These are phyloP conservation scores for Agonum fuliginosum DNA, from an alignment of 2,888 invertebrate species.

Conservation along the genomic window DNA sequence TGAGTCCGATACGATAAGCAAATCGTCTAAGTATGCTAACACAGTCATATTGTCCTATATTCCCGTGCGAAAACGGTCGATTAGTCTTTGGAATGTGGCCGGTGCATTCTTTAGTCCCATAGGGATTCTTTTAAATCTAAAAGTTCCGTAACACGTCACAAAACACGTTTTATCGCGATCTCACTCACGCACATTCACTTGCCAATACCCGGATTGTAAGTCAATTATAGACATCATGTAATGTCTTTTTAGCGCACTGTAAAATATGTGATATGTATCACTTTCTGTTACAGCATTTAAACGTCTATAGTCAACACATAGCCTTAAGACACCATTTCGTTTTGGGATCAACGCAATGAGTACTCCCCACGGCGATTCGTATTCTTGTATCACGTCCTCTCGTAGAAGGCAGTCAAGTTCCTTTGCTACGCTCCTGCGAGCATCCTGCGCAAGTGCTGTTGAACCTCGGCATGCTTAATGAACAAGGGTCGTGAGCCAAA, in stretches of 20 bases:
- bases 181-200: background rate
- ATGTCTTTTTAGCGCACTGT: background rate
- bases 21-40: conserved; percentile 3
- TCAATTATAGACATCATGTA: conserved; percentile 20
- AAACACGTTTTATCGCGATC: conserved; percentile 21
- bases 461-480: no score
- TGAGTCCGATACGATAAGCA: no score
- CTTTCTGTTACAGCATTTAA: conserved; percentile 36
- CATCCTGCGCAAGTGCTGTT: no score
- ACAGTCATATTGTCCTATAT: background rate
- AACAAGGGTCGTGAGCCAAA: no score
- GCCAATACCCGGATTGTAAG: conserved; percentile 3
- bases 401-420: no score
- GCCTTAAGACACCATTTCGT: conserved; percentile 63
- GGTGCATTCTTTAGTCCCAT: background rate
- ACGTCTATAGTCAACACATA: conserved; percentile 66
- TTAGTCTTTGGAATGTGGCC: background rate
- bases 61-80: background rate
- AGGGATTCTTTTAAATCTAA: background rate
- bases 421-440: no score
- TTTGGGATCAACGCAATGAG: conserved; percentile 67
- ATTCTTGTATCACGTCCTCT: no score
- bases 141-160: background rate
- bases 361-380: conserved; percentile 65
- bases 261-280: background rate